Evolutionary conservation across 2,888 invertebrate genomes (phyloP).

Genomic region (Leptinotarsa juncta): DNA sequence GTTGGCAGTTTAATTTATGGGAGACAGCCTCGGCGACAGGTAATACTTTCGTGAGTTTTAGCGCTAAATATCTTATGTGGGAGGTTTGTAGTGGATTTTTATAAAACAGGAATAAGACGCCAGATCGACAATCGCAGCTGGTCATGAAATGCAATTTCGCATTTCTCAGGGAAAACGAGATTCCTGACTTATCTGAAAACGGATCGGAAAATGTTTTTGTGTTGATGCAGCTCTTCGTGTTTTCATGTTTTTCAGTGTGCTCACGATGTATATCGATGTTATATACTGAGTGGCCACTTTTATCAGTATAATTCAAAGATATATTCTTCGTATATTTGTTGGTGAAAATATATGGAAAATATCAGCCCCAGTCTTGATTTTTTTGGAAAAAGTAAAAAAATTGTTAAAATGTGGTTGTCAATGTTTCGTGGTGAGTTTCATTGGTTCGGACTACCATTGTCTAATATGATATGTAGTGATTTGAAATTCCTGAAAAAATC

Average conservation of each 20-base stretch:
- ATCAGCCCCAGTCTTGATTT: too few relatives aligned
- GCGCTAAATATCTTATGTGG: neutral
- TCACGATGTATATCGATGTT: neutral
- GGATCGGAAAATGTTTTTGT: neutral
- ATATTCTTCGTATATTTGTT: too few relatives aligned
- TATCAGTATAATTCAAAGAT: too few relatives aligned
- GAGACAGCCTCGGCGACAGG: slow-evolving; percentile 35
- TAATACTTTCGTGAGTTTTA: slow-evolving; percentile 9
- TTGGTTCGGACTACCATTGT: too few relatives aligned
- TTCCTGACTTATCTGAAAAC: neutral
- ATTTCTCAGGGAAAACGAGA: neutral
- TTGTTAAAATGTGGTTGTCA: too few relatives aligned
- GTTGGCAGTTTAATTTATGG: slow-evolving; percentile 44
- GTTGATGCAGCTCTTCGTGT: neutral
- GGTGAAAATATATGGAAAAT: too few relatives aligned
- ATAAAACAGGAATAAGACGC: neutral
- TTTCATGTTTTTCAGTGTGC: neutral
- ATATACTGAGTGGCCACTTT: neutral
- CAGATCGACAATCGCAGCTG: neutral
- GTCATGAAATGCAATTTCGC: slow-evolving; percentile 6
- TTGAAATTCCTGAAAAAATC: too few relatives aligned
- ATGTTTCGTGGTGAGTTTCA: too few relatives aligned
- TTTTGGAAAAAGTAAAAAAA: too few relatives aligned
- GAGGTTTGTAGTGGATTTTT: neutral
- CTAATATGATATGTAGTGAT: too few relatives aligned